Percentiles rank a stretch among this genome's conserved stretches.
Conservation (phyloP, 2,113 vertebrate genomes). For the Melanerpes aurifrons region DNA sequence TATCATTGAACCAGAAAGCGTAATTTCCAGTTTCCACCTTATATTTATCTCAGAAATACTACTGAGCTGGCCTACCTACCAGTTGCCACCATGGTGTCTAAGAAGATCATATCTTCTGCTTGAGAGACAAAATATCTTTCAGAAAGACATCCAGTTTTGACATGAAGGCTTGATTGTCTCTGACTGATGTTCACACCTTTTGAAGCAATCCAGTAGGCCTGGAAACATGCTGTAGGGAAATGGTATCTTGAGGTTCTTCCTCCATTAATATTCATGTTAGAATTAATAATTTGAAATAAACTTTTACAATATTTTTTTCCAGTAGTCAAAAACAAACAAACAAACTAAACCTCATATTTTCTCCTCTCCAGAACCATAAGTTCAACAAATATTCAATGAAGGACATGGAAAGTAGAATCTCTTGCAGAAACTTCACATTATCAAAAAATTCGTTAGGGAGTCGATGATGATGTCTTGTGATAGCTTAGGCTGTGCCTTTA, state of each 20-base stretch:
- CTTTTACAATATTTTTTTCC: not conserved
- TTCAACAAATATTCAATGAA: not conserved
- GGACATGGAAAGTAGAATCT: not conserved
- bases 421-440: not conserved
- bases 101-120: not conserved
- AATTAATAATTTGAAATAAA: not conserved
- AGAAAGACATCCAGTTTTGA: not conserved
- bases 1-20: not conserved
- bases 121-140: not conserved
- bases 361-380: not conserved
- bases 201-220: not conserved
- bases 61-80: not conserved
- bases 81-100: not conserved
- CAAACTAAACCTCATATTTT: not conserved
- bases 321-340: not conserved
- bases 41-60: not conserved
- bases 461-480: not conserved
- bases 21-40: not conserved
- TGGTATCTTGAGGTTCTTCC: not conserved
- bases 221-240: not conserved
- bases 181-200: not conserved
- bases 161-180: conserved; percentile 4
- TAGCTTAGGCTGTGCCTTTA: too few species aligned
- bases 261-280: not conserved
- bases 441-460: not conserved